Evolutionary conservation across 2,797 vertebrate genomes (phyloP).

Genomic region (Phataginus tetradactyla): DNA sequence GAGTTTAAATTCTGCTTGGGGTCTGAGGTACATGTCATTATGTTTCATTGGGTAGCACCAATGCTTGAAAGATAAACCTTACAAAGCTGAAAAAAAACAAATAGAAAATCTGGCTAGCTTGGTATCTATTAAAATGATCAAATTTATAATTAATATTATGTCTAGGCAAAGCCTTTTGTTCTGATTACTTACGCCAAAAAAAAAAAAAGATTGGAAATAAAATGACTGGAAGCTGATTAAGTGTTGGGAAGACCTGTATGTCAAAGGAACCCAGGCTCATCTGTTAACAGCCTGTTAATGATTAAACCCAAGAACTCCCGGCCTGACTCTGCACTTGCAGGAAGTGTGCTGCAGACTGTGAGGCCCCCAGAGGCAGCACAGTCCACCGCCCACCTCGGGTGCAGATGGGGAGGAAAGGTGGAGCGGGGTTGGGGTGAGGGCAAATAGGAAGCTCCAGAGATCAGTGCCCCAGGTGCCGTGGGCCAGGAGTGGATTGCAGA

Average conservation of each 20-base stretch:
- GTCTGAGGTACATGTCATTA: background rate
- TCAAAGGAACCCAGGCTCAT: background rate
- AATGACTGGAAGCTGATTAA: background rate
- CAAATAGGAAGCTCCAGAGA: background rate
- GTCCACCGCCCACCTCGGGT: background rate
- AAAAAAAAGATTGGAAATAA: background rate
- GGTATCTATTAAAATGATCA: background rate
- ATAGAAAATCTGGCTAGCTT: background rate
- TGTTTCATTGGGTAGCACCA: background rate
- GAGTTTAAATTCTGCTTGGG: background rate
- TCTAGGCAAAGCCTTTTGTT: background rate
- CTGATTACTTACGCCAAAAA: background rate
- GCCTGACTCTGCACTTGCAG: too few relatives aligned
- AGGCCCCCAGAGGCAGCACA: background rate
- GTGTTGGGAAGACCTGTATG: background rate
- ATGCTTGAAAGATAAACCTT: background rate
- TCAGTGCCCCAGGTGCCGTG: background rate
- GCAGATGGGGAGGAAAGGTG: background rate
- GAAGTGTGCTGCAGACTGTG: background rate
- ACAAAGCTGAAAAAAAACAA: background rate
- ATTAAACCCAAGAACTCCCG: background rate
- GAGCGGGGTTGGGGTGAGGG: background rate
- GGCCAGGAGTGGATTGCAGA: background rate
- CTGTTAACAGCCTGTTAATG: background rate
- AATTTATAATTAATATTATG: background rate